Conservation (phyloP, 2,113 vertebrate species). For the Nicator chloris region DNA sequence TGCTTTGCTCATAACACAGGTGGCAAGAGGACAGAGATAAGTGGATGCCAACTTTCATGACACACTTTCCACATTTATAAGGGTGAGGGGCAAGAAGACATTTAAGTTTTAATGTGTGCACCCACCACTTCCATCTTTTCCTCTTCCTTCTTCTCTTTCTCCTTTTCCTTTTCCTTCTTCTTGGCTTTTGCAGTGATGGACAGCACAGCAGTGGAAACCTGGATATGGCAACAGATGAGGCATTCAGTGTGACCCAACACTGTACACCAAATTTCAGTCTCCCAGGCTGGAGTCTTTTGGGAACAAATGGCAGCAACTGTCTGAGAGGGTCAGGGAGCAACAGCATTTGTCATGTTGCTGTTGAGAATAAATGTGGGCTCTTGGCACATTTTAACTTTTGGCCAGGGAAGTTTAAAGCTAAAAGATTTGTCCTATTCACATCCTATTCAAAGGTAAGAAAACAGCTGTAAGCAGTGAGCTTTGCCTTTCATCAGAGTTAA, state of each 20-base stretch:
- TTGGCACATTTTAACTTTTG: not conserved
- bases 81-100: not conserved
- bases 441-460: not conserved
- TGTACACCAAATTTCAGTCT: not conserved
- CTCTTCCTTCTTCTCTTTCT: conserved; percentile 91
- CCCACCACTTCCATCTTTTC: conserved; percentile 98
- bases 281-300: not conserved
- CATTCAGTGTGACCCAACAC: not conserved
- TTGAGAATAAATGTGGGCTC: not conserved
- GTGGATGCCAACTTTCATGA: not conserved
- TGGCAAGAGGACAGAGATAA: not conserved
- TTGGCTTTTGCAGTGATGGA: conserved; percentile 99
- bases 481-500: not conserved
- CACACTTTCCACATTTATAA: not conserved
- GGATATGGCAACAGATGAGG: not conserved
- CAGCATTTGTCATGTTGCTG: accelerated
- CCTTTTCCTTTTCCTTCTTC: conserved; percentile 98
- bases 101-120: not conserved
- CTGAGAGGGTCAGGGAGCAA: not conserved
- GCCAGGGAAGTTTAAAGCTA: not conserved
- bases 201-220: conserved; percentile 98
- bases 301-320: not conserved
- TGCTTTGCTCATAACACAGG: not conserved
- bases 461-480: not conserved
- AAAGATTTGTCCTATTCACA: not conserved